Base-by-base conservation (phyloP, 2,888 invertebrate species). In the Spilarctia lutea region DNA sequence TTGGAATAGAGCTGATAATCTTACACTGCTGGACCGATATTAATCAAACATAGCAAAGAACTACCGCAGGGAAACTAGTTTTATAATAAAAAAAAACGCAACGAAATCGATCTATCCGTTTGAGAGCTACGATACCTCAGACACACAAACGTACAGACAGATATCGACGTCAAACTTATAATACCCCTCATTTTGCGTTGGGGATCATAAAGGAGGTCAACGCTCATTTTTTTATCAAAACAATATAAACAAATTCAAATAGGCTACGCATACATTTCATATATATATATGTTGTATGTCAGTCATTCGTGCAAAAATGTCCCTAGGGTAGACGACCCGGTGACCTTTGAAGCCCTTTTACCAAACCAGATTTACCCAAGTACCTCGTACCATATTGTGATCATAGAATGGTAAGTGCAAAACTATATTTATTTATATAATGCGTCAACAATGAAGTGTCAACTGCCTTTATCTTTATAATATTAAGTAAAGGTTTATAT, bases 311-410 rank as follows among this genome's bases (percentile, higher is more conserved):
- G 80, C 81, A 82, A 84, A 86, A 84, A 83, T 87, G 84, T 85
- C 84, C 82, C 84, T 48, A 68, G 72, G 83, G 85, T 87, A 82
- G 77, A 67, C 73, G 83, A 82, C 86, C 89, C 78, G 72, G 65
- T 87, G 89, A 88, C 89, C 88, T 89, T 89, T 89, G 78, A 77
- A 81, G 72, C 80, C 83, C 66, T 45, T 35, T 78, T 72, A 45
- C 79, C 70, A 75, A 76, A 71, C 74, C 67, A 75, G 69, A 78
- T 65, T 66, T 79, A 77, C 86, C 85, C 85, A 42, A 63, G 27
- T 71, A 63, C 42, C 30, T 45, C 20, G 63, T 27, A 63, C 60
- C 27, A 30, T 48, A 16, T 48, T 20, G 20, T 48, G 3, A 48
- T 20, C 18, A 48, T 27, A 35, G 1, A 63, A 3, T 16, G 10